phyloP scores from a whole-genome alignment of 2,113 vertebrate species.

The Brachionichthys hirsutus region DNA sequence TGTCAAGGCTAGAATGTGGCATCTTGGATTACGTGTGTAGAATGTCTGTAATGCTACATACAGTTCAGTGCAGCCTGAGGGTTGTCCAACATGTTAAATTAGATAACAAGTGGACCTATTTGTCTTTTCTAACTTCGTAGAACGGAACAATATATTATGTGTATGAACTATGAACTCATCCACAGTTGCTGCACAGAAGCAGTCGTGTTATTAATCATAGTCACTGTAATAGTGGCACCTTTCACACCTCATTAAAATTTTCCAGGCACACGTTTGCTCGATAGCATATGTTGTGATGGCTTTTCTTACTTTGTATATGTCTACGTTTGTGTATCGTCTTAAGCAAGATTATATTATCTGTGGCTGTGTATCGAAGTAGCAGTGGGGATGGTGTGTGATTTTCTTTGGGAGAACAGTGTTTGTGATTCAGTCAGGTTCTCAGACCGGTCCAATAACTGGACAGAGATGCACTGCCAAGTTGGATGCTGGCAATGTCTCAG shows the following conservation, averaged over 20 bases:
- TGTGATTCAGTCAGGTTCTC: slow-evolving; percentile 24
- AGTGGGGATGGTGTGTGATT: not conserved
- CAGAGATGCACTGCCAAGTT: slow-evolving; percentile 17
- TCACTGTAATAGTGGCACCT: slow-evolving; percentile 46
- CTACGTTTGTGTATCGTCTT: slow-evolving; percentile 22
- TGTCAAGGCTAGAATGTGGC: not conserved
- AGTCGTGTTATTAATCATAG: slow-evolving; percentile 61
- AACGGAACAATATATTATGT: slow-evolving; percentile 46
- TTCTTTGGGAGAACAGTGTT: slow-evolving; percentile 24
- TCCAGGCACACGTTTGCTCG: slow-evolving; percentile 6
- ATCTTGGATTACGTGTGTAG: slow-evolving; percentile 5
- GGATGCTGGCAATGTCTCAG: slow-evolving; percentile 31
- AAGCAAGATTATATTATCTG: not conserved
- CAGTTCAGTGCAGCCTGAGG: slow-evolving; percentile 4
- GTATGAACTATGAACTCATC: slow-evolving; percentile 38
- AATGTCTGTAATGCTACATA: slow-evolving; percentile 26
- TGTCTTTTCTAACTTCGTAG: slow-evolving; percentile 14
- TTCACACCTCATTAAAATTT: slow-evolving; percentile 21
- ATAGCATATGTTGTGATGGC: slow-evolving; percentile 9
- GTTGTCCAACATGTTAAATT: slow-evolving; percentile 22
- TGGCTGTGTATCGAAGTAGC: not conserved
- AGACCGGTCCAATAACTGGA: slow-evolving; percentile 25
- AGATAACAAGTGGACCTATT: slow-evolving; percentile 11
- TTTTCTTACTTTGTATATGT: not conserved
- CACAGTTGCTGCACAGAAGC: slow-evolving; percentile 36